phyloP scores from a whole-genome alignment of 2,888 invertebrate species.

The Odiellus spinosus region DNA sequence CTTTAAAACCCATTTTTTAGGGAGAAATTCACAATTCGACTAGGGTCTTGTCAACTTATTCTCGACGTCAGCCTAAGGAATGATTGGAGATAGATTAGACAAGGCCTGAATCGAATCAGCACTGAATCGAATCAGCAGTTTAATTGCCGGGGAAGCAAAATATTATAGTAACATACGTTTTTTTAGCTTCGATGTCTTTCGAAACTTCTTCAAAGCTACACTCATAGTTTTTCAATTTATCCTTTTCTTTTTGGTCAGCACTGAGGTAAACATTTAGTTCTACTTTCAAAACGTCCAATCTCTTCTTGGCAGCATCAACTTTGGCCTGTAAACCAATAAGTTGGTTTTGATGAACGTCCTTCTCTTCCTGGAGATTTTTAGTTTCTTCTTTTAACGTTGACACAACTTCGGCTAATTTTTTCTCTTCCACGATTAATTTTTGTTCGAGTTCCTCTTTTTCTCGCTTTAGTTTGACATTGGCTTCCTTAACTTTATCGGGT shows the following conservation, averaged over 20 bases:
- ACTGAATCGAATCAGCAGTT: too few relatives aligned
- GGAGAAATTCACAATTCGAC: too few relatives aligned
- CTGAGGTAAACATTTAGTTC: conserved; percentile 60
- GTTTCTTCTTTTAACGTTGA: conserved; percentile 50
- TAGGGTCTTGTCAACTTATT: too few relatives aligned
- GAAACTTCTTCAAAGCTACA: conserved; percentile 32
- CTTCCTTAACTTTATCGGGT: conserved; percentile 56
- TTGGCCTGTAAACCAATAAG: conserved; percentile 50
- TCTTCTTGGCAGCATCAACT: conserved; percentile 52
- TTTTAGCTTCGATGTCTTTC: conserved; percentile 34
- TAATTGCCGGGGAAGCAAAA: too few relatives aligned
- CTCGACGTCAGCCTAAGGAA: too few relatives aligned
- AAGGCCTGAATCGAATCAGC: too few relatives aligned
- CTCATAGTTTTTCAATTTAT: conserved; percentile 43
- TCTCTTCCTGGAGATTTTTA: conserved; percentile 49
- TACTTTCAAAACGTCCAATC: conserved; percentile 48
- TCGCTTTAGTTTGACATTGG: conserved; percentile 39
- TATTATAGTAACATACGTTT: conserved; percentile 23
- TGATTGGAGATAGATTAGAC: too few relatives aligned
- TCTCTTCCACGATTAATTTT: conserved; percentile 38
- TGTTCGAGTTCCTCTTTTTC: conserved; percentile 42
- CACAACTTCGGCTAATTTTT: conserved; percentile 36
- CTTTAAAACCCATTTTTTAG: too few relatives aligned
- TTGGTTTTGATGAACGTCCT: conserved; percentile 48
- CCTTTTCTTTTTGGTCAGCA: conserved; percentile 45